Evolutionary conservation across 1,140 invertebrate species (phyloP), one percentile per base, ranked within the genome.

Genomic region (Episyrphus balteatus): DNA sequence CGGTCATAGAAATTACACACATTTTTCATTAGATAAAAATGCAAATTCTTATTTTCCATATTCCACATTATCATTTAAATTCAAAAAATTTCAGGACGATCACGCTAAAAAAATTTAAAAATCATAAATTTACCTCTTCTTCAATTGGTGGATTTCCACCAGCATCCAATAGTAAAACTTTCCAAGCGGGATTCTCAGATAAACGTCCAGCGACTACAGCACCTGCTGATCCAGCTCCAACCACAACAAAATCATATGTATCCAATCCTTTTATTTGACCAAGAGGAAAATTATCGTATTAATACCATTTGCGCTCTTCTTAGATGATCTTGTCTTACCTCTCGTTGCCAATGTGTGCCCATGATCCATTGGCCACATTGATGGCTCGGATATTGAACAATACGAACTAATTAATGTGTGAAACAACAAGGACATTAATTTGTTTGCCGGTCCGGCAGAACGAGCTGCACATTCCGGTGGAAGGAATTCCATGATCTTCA

Each of bases 221-320:
- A 0, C 83, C 83, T 1, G 81, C 78, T 0, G 79, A 73, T 17
- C 71, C 75, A 14, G 71, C 70, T 3, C 76, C 77, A 6, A 79
- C 69, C 2, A 78, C 62, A 44, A 78, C 70, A 34, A 77, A 78
- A 44, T 77, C 75, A 49, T 70, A 77, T 12, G 56, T 52, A 12
- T 55, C 40, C 36, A 62, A 60, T 14, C 50, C 55, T n/a, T 55
- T 51, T n/a, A n/a, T n/a, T n/a, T n/a, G n/a, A n/a, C n/a, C 7
- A 33, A 33, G 32, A 33, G 8, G 32, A 33, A 7, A 33, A 12
- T 8, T 8, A 33, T n/a, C n/a, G 12, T 8, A 33, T 8, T 8
- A 33, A 42, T 42, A 21, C 6, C 9, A 42, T 21, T 42, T 9
- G 11, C 9, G 17, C 21, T 19, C 6, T 13, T 7, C 12, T 42